Percentiles rank a stretch among this genome's conserved stretches.
Conservation (phyloP, 2,113 vertebrate genomes). For the Dromas ardeola region DNA sequence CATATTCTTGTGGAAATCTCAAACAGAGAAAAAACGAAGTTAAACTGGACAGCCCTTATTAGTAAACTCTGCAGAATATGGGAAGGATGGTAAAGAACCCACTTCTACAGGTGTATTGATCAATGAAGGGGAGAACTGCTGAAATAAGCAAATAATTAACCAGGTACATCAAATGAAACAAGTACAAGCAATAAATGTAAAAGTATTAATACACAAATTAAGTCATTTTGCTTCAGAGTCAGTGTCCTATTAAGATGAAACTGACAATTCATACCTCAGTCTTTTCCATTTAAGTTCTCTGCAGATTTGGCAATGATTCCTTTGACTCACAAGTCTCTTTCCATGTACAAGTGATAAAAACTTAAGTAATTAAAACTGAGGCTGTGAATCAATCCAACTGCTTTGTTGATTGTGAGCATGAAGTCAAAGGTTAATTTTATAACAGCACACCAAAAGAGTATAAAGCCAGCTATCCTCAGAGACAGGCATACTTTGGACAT, state of each 20-base stretch:
- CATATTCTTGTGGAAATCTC: neutral
- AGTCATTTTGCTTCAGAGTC: neutral
- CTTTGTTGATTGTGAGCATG: neutral
- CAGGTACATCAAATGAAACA: neutral
- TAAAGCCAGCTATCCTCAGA: neutral
- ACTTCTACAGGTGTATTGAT: neutral
- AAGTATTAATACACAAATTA: neutral
- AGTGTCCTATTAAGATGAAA: neutral
- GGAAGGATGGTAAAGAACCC: neutral
- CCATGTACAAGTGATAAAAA: neutral
- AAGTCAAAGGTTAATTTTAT: conserved; percentile 47
- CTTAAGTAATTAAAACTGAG: neutral
- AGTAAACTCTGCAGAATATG: neutral
- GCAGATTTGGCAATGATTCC: neutral
- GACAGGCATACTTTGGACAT: neutral
- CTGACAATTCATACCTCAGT: neutral
- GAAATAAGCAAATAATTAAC: neutral
- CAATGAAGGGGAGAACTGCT: neutral
- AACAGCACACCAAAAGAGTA: neutral
- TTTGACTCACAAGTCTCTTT: neutral
- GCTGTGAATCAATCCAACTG: neutral
- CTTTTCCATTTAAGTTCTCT: neutral
- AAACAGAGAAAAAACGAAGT: neutral
- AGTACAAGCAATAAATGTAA: neutral
- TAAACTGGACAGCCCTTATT: neutral